Percentiles rank a stretch among this genome's conserved stretches.
These are phyloP conservation scores for Lindbergichthys nudifrons DNA, from an alignment of 2,797 vertebrate genomes.

Conservation along the genomic window DNA sequence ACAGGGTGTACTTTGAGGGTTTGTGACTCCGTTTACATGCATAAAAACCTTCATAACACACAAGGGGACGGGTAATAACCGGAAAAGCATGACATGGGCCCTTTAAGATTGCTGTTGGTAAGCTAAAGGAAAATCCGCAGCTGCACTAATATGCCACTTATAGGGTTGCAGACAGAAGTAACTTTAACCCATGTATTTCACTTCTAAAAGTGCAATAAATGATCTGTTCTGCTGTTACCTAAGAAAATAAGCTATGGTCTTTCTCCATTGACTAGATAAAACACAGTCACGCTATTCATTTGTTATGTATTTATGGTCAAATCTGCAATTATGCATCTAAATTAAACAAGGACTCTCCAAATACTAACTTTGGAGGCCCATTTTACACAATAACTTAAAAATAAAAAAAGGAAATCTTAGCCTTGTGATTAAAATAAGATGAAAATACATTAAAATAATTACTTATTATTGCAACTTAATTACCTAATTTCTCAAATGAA, in stretches of 20 bases:
- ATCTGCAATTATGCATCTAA: neutral
- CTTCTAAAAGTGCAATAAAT: neutral
- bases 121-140: neutral
- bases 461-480: too few species aligned
- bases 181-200: neutral
- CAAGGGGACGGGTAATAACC: too few species aligned
- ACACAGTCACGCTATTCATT: neutral
- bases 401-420: too few species aligned
- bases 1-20: too few species aligned
- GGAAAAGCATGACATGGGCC: too few species aligned
- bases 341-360: neutral
- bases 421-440: too few species aligned
- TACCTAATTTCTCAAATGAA: too few species aligned
- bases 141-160: neutral
- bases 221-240: conserved; percentile 8
- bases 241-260: neutral
- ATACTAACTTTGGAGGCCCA: too few species aligned
- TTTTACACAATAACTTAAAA: too few species aligned
- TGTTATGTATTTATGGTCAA: neutral
- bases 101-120: neutral
- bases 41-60: too few species aligned
- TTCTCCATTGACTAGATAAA: neutral
- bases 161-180: neutral
- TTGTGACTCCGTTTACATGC: too few species aligned
- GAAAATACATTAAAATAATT: too few species aligned